phyloP scores from a whole-genome alignment of 2,113 vertebrate species.

The Salvator merianae region DNA sequence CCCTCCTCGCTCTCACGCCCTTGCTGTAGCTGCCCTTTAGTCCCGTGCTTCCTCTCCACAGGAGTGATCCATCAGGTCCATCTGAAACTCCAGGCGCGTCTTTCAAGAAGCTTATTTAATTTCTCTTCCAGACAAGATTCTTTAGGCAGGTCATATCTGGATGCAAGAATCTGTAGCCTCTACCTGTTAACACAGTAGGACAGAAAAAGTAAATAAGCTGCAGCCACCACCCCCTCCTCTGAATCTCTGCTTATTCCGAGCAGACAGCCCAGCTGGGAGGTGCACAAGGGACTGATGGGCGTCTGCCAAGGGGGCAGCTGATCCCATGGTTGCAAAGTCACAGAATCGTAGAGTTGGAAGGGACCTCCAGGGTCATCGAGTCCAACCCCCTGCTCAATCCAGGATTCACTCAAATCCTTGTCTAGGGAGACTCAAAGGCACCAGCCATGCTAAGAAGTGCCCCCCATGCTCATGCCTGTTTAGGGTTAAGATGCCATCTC shows the following conservation, averaged over 20 bases:
- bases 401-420: too few relatives aligned
- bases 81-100: slow-evolving; percentile 56
- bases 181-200: slow-evolving; percentile 71
- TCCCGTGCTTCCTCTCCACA: slow-evolving; percentile 64
- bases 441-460: too few relatives aligned
- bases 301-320: slow-evolving; percentile 24
- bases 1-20: slow-evolving; percentile 30
- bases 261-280: slow-evolving; percentile 33
- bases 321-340: too few relatives aligned
- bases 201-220: slow-evolving; percentile 9
- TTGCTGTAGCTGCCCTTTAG: slow-evolving; percentile 40
- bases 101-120: slow-evolving; percentile 38
- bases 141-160: slow-evolving; percentile 58
- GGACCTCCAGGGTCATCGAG: too few relatives aligned
- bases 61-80: slow-evolving; percentile 61
- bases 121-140: slow-evolving; percentile 57
- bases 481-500: too few relatives aligned
- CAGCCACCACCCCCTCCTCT: too few relatives aligned
- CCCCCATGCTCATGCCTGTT: too few relatives aligned
- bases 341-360: too few relatives aligned
- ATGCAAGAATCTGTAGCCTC: slow-evolving; percentile 61
- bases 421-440: too few relatives aligned
- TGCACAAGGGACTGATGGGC: slow-evolving; percentile 5
- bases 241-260: slow-evolving; percentile 35
- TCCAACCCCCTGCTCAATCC: too few relatives aligned